Evolutionary conservation across 2,113 vertebrate genomes (phyloP), one percentile per base, ranked within the genome.

Genomic region (Siphamia tubifer): DNA sequence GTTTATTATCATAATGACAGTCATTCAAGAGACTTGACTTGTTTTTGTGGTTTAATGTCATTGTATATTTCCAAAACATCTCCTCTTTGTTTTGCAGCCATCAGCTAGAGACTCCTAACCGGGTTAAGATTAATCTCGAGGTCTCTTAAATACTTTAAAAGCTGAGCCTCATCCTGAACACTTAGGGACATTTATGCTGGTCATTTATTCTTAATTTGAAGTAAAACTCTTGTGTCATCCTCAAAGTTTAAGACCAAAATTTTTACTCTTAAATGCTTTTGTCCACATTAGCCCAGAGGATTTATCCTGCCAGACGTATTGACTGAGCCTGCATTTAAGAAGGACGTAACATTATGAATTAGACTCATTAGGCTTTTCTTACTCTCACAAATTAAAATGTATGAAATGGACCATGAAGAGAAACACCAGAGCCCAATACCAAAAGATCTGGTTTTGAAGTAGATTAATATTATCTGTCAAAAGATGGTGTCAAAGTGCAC

Each of bases 171-270:
- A 39, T 35, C 40, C 54, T 39, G 54, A 67, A 58, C 45, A 56
- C 64, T 62, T 62, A 30, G 49, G 31, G 30, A 58, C 28, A 32
- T 51, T 51, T 64, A 52, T 64, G 64, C 9, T 54, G n/a, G 28
- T 20, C 40, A 60, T 55, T 45, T 68, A 53, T 52, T 69, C 48
- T 44, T 56, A 75, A 75, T 75, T 49, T 48, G 20, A 39, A 9
- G 10, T n/a, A 31, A 34, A 74, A 36, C 32, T 23, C 30, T 4
- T 1, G 9, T 2, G 20, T 25, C 17, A 1, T 21, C 56, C 30
- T 43, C 17, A 7, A n/a, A 32, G 11, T 35, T 40, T 57, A 35
- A 19, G 9, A 21, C 12, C 0, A 1, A 40, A n/a, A 12, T 25
- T n/a, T 48, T 10, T n/a, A 38, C 24, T 45, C 8, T 25, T 19